A percentile compares a stretch with the other conserved stretches of the same genome.
Conservation (phyloP, 2,797 vertebrate species). For the Epinephelus awoara region DNA sequence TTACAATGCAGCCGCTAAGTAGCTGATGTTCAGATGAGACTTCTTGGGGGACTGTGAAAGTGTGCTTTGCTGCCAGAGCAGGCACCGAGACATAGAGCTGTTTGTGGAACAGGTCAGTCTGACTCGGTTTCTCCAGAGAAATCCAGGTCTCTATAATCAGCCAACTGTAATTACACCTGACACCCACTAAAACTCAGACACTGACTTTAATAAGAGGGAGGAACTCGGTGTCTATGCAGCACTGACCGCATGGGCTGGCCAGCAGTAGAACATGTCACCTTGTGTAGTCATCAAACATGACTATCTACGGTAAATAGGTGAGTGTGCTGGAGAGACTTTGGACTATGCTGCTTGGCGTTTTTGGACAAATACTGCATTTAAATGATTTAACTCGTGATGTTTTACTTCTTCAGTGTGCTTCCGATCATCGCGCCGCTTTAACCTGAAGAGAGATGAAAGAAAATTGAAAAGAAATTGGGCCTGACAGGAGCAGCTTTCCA, state of each 20-base stretch:
- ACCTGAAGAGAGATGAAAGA: background rate
- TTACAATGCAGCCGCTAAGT: conserved; percentile 5
- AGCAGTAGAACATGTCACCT: conserved; percentile 42
- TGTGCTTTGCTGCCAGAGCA: conserved; percentile 8
- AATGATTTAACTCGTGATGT: background rate
- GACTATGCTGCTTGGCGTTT: background rate
- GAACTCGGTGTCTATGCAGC: conserved; percentile 44
- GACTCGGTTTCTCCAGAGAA: conserved; percentile 41
- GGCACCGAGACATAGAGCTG: background rate
- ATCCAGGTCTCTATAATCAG: conserved; percentile 62
- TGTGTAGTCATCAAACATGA: conserved; percentile 56
- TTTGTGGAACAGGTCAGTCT: conserved; percentile 39
- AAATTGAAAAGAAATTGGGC: background rate
- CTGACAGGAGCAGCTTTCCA: conserved; percentile 1
- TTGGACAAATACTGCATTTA: conserved; percentile 9
- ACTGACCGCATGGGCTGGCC: conserved; percentile 62
- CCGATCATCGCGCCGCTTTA: background rate
- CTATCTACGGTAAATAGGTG: conserved; percentile 45
- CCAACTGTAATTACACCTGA: conserved; percentile 65
- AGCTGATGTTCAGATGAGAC: conserved; percentile 15
- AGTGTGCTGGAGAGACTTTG: background rate
- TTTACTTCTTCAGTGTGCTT: background rate
- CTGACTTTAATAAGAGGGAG: conserved; percentile 72
- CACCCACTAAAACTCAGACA: conserved; percentile 60
- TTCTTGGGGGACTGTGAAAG: conserved; percentile 8